A percentile compares a stretch with the other conserved stretches of the same genome.
These are phyloP conservation scores for Oreochromis grahami DNA, from an alignment of 2,797 vertebrate species.

Conservation along the genomic window DNA sequence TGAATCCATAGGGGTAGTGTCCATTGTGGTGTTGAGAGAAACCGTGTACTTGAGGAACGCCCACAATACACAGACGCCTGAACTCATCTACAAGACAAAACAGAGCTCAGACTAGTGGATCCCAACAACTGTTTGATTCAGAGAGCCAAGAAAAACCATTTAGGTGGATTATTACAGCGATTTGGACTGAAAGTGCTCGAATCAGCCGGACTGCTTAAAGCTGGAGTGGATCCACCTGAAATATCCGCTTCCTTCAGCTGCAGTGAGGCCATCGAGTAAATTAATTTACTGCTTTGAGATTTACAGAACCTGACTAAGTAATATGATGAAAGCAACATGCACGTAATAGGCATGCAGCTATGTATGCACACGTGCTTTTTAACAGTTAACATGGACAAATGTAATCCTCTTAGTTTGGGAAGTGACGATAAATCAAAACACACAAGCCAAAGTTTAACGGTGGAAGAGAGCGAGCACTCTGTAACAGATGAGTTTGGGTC, in stretches of 20 bases:
- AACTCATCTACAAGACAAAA: slow-evolving; percentile 79
- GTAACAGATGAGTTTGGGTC: slow-evolving; percentile 28
- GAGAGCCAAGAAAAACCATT: neutral
- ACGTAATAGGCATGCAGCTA: neutral
- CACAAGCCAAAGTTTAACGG: neutral
- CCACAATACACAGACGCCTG: slow-evolving; percentile 84
- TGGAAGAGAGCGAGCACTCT: neutral
- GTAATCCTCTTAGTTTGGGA: neutral
- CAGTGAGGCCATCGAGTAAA: rapidly evolving
- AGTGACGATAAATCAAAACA: slow-evolving; percentile 4
- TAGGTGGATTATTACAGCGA: neutral
- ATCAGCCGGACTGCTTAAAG: neutral
- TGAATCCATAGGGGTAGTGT: slow-evolving; percentile 62
- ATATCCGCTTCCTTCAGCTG: neutral
- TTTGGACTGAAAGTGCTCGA: neutral
- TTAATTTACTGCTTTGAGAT: neutral
- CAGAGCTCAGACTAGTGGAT: neutral
- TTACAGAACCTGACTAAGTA: neutral
- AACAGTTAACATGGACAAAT: neutral
- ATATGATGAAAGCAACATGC: neutral
- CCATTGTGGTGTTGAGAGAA: slow-evolving; percentile 66
- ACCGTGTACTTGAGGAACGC: slow-evolving; percentile 81
- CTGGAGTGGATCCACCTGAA: neutral
- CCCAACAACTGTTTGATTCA: neutral
- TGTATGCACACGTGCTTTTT: neutral